Evolutionary conservation across 2,113 vertebrate species (phyloP).

Genomic region (Forbesichthys papilliferus): DNA sequence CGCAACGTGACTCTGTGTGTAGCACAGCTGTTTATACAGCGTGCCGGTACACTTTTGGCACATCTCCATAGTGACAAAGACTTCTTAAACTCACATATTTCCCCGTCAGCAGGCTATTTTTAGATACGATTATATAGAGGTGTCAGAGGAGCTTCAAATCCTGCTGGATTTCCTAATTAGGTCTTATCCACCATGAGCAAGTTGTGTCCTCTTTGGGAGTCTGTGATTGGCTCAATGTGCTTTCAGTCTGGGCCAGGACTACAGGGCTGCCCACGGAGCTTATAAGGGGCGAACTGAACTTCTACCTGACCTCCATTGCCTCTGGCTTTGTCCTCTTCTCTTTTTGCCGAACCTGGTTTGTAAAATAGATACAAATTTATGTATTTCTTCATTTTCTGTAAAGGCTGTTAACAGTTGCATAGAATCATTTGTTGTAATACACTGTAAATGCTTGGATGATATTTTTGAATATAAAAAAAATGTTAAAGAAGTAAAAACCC

Average conservation of each 20-base stretch:
- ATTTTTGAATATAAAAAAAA: slow-evolving; percentile 77
- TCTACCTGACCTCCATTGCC: slow-evolving; percentile 34
- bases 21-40: slow-evolving; percentile 32
- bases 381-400: slow-evolving; percentile 78
- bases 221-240: slow-evolving; percentile 27
- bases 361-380: slow-evolving; percentile 66
- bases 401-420: slow-evolving; percentile 74
- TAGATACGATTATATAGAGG: slow-evolving; percentile 35
- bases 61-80: slow-evolving; percentile 28
- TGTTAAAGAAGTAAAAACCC: slow-evolving; percentile 16
- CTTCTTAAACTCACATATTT: slow-evolving; percentile 29
- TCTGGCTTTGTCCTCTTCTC: slow-evolving; percentile 43
- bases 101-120: slow-evolving; percentile 36
- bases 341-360: slow-evolving; percentile 66
- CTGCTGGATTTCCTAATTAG: slow-evolving; percentile 53
- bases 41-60: slow-evolving; percentile 40
- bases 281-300: slow-evolving; percentile 56
- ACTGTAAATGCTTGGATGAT: slow-evolving; percentile 80
- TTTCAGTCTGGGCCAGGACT: slow-evolving; percentile 40
- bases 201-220: slow-evolving; percentile 27
- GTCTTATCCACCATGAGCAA: slow-evolving; percentile 36
- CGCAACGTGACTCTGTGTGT: slow-evolving; percentile 26
- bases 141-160: slow-evolving; percentile 28
- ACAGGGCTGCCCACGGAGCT: slow-evolving; percentile 51
- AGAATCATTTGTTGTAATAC: slow-evolving; percentile 77